Evolutionary conservation across 2,888 invertebrate genomes (phyloP), one percentile per base, ranked within the genome.

Genomic region (Epirrita christyi): DNA sequence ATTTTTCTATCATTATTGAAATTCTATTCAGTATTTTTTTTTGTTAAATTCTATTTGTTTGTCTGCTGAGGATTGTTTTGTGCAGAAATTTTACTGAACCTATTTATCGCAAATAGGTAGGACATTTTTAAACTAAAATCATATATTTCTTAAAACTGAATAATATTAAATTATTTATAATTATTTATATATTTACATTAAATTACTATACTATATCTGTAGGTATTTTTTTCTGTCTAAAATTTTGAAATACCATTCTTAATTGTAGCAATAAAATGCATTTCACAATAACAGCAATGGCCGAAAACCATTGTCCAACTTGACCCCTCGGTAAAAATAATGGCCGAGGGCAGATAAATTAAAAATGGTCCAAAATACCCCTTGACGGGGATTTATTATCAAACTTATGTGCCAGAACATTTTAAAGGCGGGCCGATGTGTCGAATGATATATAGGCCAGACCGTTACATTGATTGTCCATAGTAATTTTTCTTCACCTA

Each of bases 311-410:
- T 86, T 87, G 85, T 87, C 57, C 61, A 53, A 72, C 73, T 83
- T 92, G 91, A 92, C 91, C 91, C 91, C 86, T 88, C 87, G 76
- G 56, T 73, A 80, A 86, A 91, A 90, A 89, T 90, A 90, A 91
- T 87, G 83, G 86, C 80, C 49, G 65, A 80, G 89, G 90, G 85
- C 88, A 89, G 83, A 90, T 92, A 91, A 91, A 92, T 92, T 92
- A 92, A 92, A 92, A 92, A 89, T 88, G 83, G 77, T 88, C 88
- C 85, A 88, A 88, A 90, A 88, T 88, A 85, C 86, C 90, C 88
- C 87, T 86, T 87, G 86, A 85, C 81, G 68, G 72, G 72, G 78
- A 81, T 80, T 81, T 80, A 81, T 79, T 66, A 76, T 74, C 64
- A 55, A 60, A 71, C 70, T 79, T 75, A 70, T 75, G 69, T 70